Percentiles rank a stretch among this genome's conserved stretches.
Evolutionary conservation across 2,113 vertebrate genomes (phyloP).

Genomic region (Ranitomeya imitator): DNA sequence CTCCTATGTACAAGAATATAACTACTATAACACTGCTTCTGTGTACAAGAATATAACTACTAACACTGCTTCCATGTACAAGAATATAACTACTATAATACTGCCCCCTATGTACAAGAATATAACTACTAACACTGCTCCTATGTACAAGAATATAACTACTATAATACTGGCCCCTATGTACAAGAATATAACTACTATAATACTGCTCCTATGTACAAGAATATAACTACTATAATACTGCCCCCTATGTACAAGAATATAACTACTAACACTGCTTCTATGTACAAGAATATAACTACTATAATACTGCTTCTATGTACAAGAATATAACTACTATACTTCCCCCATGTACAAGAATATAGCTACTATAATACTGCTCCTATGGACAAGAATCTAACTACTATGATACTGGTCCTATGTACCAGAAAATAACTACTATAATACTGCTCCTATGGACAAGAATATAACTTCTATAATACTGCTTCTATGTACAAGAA

Average conservation of each 20-base stretch:
- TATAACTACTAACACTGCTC: neutral
- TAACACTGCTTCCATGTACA: too few species aligned
- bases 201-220: neutral
- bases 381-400: too few species aligned
- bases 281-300: too few species aligned
- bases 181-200: neutral
- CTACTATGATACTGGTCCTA: neutral
- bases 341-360: too few species aligned
- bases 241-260: neutral
- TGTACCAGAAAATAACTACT: neutral
- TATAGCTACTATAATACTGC: too few species aligned
- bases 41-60: too few species aligned
- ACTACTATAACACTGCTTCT: too few species aligned
- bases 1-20: too few species aligned
- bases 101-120: neutral
- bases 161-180: neutral
- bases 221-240: neutral
- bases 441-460: neutral
- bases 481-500: too few species aligned
- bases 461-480: neutral
- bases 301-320: too few species aligned
- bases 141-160: neutral
- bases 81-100: neutral
- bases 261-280: constrained; percentile 7
- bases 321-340: too few species aligned